Percentiles rank a stretch among this genome's conserved stretches.
Conservation (phyloP, 2,797 vertebrate species). For the Pterois miles region DNA sequence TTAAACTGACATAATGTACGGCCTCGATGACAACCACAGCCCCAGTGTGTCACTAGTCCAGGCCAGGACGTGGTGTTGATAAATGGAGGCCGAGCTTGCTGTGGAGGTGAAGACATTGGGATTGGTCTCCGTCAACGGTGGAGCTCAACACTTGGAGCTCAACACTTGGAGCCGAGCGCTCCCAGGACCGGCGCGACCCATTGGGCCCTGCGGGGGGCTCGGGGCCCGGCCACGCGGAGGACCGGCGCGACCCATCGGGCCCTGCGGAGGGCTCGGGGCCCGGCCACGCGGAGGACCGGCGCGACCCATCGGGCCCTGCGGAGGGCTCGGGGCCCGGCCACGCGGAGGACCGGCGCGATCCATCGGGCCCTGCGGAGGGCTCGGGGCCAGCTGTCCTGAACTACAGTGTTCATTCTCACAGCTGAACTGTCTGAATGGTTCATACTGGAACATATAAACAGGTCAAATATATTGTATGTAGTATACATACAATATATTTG, state of each 20-base stretch:
- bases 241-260: conserved; percentile 8
- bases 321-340: too few relatives aligned
- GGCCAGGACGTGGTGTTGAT: conserved; percentile 67
- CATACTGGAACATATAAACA: too few relatives aligned
- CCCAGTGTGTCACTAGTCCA: conserved; percentile 64
- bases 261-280: neutral
- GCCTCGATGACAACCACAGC: conserved; percentile 74
- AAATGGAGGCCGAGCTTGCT: conserved; percentile 66
- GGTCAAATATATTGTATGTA: too few relatives aligned
- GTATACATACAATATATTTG: too few relatives aligned
- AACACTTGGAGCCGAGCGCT: conserved; percentile 31
- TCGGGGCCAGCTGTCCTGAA: too few relatives aligned
- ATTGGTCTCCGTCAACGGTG: conserved; percentile 47
- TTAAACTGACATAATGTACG: conserved; percentile 78
- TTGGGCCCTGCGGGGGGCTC: neutral
- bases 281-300: too few relatives aligned
- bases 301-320: too few relatives aligned
- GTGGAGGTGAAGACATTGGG: conserved; percentile 59
- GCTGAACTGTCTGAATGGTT: too few relatives aligned
- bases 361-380: too few relatives aligned
- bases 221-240: too few relatives aligned
- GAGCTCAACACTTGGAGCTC: conserved; percentile 36
- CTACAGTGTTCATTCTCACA: too few relatives aligned
- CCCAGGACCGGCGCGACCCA: conserved; percentile 28
- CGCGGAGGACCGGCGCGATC: too few relatives aligned